Conservation (phyloP, 2,113 vertebrate species). For the Ochotona curzoniae region DNA sequence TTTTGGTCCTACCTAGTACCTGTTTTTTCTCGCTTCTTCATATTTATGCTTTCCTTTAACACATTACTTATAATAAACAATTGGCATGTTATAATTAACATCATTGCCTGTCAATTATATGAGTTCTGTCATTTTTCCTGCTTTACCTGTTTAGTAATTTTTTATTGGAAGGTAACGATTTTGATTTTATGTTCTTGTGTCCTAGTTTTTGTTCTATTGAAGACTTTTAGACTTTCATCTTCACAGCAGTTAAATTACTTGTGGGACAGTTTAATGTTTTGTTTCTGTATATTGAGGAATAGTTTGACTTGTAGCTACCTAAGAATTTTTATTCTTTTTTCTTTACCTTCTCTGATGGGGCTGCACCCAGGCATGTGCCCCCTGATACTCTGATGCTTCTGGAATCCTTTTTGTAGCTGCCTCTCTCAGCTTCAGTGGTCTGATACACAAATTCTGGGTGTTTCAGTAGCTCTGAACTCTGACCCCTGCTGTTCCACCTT, state of each 20-base stretch:
- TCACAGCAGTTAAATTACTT: conserved; percentile 12
- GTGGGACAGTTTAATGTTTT: not conserved
- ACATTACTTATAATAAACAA: conserved; percentile 1
- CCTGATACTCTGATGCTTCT: not conserved
- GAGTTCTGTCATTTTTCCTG: not conserved
- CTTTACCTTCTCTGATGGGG: not conserved
- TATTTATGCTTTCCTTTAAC: not conserved
- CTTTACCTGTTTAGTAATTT: not conserved
- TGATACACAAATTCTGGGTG: not conserved
- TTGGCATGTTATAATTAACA: not conserved
- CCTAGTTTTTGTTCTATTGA: conserved; percentile 29
- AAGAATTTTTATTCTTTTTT: not conserved
- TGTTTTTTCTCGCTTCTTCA: not conserved
- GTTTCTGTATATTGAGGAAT: not conserved
- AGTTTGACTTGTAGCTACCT: not conserved
- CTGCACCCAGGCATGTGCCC: not conserved
- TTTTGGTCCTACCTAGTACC: not conserved
- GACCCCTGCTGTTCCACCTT: not conserved
- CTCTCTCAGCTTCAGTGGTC: not conserved
- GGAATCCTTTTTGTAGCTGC: not conserved
- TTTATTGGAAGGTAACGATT: not conserved
- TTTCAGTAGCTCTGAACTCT: not conserved
- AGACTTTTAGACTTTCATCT: not conserved
- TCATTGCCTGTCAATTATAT: not conserved
- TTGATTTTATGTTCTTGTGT: not conserved